Conservation (phyloP, 2,113 vertebrate species). For the Ptychochromis oligacanthus region DNA sequence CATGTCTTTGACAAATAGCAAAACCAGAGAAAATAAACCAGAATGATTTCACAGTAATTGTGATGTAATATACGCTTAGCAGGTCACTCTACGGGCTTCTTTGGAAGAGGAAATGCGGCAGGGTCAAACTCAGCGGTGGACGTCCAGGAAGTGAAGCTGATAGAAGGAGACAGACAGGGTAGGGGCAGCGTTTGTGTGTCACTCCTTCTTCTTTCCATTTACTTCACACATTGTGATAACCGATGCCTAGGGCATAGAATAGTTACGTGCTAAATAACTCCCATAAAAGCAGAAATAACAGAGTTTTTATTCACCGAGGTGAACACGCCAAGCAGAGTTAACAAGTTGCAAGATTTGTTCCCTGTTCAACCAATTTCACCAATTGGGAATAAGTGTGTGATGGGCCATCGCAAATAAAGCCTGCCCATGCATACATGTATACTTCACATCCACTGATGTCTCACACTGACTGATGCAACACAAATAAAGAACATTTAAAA, state of each 20-base stretch:
- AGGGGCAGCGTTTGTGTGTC: conserved; percentile 45
- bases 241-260: conserved; percentile 34
- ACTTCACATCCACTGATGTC: conserved; percentile 39
- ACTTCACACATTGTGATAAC: conserved; percentile 44
- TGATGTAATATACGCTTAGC: conserved; percentile 19
- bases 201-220: conserved; percentile 43
- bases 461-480: conserved; percentile 40
- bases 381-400: conserved; percentile 67
- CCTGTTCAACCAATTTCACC: conserved; percentile 73
- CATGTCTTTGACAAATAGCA: neutral
- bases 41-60: neutral
- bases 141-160: conserved; percentile 32
- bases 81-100: conserved; percentile 8
- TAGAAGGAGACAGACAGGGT: conserved; percentile 28
- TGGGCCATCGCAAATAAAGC: conserved; percentile 56
- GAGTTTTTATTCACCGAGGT: conserved; percentile 56
- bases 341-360: conserved; percentile 66
- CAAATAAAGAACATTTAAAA: conserved; percentile 23
- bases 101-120: neutral
- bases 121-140: conserved; percentile 33
- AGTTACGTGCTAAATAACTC: conserved; percentile 42
- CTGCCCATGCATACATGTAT: conserved; percentile 52
- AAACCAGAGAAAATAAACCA: neutral
- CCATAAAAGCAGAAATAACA: conserved; percentile 65
- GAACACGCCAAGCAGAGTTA: conserved; percentile 59